These are phyloP conservation scores for Buphagus erythrorhynchus DNA, from an alignment of 2,797 vertebrate genomes.

Conservation along the genomic window DNA sequence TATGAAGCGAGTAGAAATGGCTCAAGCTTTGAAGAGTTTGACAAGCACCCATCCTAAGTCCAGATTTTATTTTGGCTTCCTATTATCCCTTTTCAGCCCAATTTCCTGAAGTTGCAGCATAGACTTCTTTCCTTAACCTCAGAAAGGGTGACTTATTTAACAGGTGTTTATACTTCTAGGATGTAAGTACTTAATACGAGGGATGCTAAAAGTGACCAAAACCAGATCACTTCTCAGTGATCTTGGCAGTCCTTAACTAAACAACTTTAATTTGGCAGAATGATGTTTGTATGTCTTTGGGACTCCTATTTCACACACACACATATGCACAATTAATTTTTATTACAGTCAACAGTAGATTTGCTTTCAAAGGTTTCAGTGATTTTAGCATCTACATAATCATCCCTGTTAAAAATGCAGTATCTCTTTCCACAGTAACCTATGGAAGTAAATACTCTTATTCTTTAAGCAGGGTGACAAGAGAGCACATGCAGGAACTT, in stretches of 20 bases:
- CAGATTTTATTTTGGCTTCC: background rate
- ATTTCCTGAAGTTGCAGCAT: background rate
- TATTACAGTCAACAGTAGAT: background rate
- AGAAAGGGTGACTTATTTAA: background rate
- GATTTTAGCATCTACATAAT: background rate
- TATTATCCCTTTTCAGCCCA: background rate
- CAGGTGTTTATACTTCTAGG: background rate
- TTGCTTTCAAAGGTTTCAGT: background rate
- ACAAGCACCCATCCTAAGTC: background rate
- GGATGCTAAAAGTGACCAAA: background rate
- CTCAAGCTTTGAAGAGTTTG: background rate
- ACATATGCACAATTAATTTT: background rate
- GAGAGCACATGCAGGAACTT: background rate
- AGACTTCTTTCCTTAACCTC: background rate
- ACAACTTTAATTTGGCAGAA: background rate
- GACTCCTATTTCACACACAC: background rate
- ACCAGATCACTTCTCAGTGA: background rate
- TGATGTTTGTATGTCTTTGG: background rate
- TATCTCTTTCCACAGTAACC: background rate
- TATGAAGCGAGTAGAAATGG: background rate
- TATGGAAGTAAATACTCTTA: background rate
- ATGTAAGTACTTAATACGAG: background rate
- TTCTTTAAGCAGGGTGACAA: background rate
- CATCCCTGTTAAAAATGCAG: background rate
- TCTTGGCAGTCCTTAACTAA: background rate